A percentile compares a stretch with the other conserved stretches of the same genome.
These are phyloP conservation scores for Camponotus vicinus DNA, from an alignment of 1,140 invertebrate genomes.

Conservation along the genomic window DNA sequence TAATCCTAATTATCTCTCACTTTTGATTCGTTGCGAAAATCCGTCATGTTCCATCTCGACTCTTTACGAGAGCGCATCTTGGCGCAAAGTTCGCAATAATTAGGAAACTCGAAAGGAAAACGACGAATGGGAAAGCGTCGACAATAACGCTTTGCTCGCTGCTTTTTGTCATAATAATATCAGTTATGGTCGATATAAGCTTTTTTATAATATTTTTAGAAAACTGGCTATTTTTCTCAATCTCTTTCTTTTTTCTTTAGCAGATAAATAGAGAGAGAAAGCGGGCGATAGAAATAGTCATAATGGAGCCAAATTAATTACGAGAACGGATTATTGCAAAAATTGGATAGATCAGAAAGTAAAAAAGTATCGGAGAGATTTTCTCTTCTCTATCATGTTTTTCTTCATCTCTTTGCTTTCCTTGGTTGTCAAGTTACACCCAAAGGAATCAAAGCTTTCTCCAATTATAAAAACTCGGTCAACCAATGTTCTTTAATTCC, in stretches of 20 bases:
- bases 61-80: conserved; percentile 54
- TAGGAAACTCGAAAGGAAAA: conserved; percentile 62
- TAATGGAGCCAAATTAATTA: conserved; percentile 81
- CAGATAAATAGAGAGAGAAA: neutral
- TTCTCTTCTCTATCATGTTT: conserved; percentile 27
- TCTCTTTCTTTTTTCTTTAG: conserved; percentile 9
- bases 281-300: conserved; percentile 72
- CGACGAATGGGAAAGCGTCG: neutral
- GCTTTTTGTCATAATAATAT: conserved; percentile 76
- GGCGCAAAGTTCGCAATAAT: conserved; percentile 67
- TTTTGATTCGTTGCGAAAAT: conserved; percentile 68
- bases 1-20: conserved; percentile 75
- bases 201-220: conserved; percentile 18
- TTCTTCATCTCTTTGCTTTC: conserved; percentile 40
- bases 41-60: conserved; percentile 33
- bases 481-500: conserved; percentile 76
- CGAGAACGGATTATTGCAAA: conserved; percentile 70
- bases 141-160: conserved; percentile 40
- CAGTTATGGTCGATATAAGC: conserved; percentile 70
- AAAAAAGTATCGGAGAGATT: conserved; percentile 63
- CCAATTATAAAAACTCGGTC: conserved; percentile 80
- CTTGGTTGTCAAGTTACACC: conserved; percentile 78
- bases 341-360: conserved; percentile 55
- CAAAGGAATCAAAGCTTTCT: conserved; percentile 71
- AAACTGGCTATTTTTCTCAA: conserved; percentile 50